Evolutionary conservation across 2,888 invertebrate genomes (phyloP).

Genomic region (Masnerella sp.): DNA sequence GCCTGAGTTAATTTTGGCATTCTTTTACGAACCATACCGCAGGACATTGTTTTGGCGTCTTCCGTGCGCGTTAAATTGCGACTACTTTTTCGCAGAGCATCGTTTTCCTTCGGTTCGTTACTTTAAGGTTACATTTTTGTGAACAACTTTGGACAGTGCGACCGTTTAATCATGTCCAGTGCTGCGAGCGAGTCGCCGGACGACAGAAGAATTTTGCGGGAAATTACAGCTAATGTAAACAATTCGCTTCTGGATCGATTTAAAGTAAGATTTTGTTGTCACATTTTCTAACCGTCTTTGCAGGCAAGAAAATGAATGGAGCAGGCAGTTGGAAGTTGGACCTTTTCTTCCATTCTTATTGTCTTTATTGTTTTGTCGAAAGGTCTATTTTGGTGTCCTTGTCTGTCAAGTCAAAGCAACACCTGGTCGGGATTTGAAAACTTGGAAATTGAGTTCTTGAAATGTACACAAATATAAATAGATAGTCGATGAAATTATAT

Average conservation of each 20-base stretch:
- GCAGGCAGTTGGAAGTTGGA: no score
- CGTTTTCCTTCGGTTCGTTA: conserved; percentile 1
- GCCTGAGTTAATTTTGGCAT: conserved; percentile 37
- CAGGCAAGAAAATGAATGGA: background rate
- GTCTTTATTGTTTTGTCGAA: conserved; percentile 14
- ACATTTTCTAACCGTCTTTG: background rate
- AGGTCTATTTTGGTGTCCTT: conserved; percentile 10
- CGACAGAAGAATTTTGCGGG: conserved; percentile 29
- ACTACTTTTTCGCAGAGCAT: background rate
- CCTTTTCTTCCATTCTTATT: no score
- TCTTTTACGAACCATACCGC: conserved; percentile 9
- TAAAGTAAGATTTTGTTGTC: conserved; percentile 22
- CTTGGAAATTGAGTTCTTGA: background rate
- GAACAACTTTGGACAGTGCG: background rate
- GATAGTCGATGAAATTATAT: no score
- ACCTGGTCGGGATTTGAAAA: background rate
- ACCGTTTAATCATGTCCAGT: conserved; percentile 21
- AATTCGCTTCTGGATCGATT: conserved; percentile 23
- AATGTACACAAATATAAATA: no score
- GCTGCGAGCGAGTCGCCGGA: conserved; percentile 16
- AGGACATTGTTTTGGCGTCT: no score
- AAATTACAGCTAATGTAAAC: conserved; percentile 33
- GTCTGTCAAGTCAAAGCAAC: conserved; percentile 7
- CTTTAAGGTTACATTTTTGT: no score
- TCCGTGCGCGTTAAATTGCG: background rate